Base-by-base conservation (phyloP, 2,888 invertebrate species). In the Brenthis daphne region DNA sequence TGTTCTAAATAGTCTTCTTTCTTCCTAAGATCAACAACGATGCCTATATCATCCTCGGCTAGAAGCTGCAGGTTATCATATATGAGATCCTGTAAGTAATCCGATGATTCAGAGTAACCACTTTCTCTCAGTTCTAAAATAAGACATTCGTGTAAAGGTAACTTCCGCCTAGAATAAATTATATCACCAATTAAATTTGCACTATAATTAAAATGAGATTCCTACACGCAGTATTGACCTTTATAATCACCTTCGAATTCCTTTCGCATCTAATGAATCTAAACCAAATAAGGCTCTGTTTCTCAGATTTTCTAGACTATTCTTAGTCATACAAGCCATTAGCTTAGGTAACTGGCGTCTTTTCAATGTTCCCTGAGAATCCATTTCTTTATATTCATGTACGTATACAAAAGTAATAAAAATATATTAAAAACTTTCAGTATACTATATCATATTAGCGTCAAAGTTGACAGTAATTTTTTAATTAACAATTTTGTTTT, bases 141-240 rank as follows among this genome's bases (percentile, higher is more conserved):
- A 0, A 94, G 80, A 43, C 94, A 94, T 79, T 94, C 89, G 77
- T 94, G 83, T 61, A 93, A 81, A 0, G 94, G 93, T 47, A 90
- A 67, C 70, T 92, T 90, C 74, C 88, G 88, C 76, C 95, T 94
- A 73, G 43, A 83, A 79, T 47, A 51, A 53, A 69, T 48, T n/a
- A 57, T 11, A 56, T 55, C 24, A 60, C 6, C 24, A n/a, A n/a
- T 13, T 11, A 3, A 60, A 11, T 43, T 43, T 43, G 37, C 37
- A 43, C 11, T 43, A 43, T 43, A 43, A 43, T 11, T 43, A 11
- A 43, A 43, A 43, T 43, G 11, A 43, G 37, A 43, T 43, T 43
- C 37, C 37, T 43, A 43, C 8, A 43, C 8, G 37, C 11, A 43
- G 43, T 11, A 24, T 24, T 58, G 56, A 11, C 57, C 50, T 64